Evolutionary conservation across 2,113 vertebrate genomes (phyloP), one percentile per base, ranked within the genome.

Genomic region (Xenopus tropicalis): DNA sequence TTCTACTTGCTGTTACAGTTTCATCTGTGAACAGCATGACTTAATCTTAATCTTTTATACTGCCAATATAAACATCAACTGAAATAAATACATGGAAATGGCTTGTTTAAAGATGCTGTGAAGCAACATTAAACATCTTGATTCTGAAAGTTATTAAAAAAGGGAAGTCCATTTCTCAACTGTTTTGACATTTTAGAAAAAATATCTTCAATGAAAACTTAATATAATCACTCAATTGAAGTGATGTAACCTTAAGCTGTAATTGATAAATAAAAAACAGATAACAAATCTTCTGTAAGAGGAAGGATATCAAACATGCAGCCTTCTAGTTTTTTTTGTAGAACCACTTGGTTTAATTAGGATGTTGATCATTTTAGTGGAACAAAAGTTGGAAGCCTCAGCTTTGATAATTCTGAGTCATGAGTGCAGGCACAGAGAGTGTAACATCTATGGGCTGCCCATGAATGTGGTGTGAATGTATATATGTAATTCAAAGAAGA

Each of bases 71-170:
- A 75, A 75, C 72, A 75, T 67, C 66, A 23, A 61, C 66, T 46
- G 61, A 75, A 75, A 75, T 75, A 75, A 69, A 75, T 75, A 75
- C 57, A 75, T 37, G 17, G 65, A 75, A 66, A 75, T 69, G 67
- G 43, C 57, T 68, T 68, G 72, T 75, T 69, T 75, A 75, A 75
- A 75, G 65, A 75, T 61, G 29, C 66, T 61, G 64, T 12, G 66
- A 66, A 61, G 64, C 64, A 59, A 57, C 25, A 62, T 68, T 68
- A 68, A 75, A 69, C 72, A 68, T 69, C 72, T 74, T 67, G 23
- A 68, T 75, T 52, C 72, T 62, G 66, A 61, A 21, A 68, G 65
- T 68, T 61, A 68, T 68, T 75, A 61, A 75, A 75, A 65, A 43
- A 75, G 29, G 57, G 37, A 69, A 68, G 24, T 24, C 56, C 43